Evolutionary conservation across 2,797 vertebrate genomes (phyloP).

Genomic region (Menidia menidia): DNA sequence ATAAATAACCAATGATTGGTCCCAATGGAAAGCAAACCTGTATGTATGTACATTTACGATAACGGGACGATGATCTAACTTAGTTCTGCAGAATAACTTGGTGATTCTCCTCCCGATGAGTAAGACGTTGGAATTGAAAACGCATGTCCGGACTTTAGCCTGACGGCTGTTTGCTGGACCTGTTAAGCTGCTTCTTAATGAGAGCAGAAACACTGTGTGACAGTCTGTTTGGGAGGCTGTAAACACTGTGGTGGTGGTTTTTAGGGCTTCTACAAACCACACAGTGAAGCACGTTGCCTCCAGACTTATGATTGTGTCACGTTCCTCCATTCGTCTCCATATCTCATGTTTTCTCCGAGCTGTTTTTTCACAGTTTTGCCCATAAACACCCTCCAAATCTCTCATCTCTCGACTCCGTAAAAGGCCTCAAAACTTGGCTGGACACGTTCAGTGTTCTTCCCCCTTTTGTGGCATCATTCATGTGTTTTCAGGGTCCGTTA

Average conservation of each 20-base stretch:
- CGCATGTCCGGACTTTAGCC: neutral
- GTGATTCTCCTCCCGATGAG: neutral
- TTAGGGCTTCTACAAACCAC: slow-evolving; percentile 30
- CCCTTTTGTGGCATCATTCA: slow-evolving; percentile 4
- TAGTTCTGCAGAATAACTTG: no score
- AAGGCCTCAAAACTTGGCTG: neutral
- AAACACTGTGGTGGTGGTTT: slow-evolving; percentile 57
- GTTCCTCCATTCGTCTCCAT: slow-evolving; percentile 46
- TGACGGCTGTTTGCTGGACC: slow-evolving; percentile 4
- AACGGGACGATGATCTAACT: no score
- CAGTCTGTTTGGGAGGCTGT: slow-evolving; percentile 66
- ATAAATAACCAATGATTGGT: no score
- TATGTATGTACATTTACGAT: no score
- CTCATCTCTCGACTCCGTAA: neutral
- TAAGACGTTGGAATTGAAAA: neutral
- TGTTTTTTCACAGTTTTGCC: slow-evolving; percentile 22
- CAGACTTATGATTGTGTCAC: slow-evolving; percentile 55
- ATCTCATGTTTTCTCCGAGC: slow-evolving; percentile 31
- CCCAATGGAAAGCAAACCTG: no score
- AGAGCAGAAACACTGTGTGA: slow-evolving; percentile 42
- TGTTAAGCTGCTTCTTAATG: slow-evolving; percentile 53
- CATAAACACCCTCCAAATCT: slow-evolving; percentile 20
- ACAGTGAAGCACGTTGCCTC: slow-evolving; percentile 55
- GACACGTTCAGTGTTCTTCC: neutral
- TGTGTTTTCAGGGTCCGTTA: neutral